Conservation (phyloP, 2,888 invertebrate species). For the Campopleginae sp. region DNA sequence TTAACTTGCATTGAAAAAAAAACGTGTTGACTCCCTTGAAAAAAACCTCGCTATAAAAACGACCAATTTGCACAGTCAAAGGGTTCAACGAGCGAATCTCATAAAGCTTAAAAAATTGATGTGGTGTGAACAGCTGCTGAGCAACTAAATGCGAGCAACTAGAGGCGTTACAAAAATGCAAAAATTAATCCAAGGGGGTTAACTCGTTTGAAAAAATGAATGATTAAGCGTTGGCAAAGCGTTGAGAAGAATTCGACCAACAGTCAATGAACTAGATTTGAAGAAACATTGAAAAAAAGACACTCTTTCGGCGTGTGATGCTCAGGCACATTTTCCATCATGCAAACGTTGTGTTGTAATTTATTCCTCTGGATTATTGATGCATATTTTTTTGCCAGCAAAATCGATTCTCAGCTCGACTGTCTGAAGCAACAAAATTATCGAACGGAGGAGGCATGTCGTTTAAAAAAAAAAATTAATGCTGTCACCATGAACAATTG, state of each 20-base stretch:
- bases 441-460: background rate
- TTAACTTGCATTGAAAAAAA: constrained; percentile 3
- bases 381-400: background rate
- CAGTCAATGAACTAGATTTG: background rate
- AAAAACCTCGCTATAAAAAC: background rate
- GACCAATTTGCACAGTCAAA: background rate
- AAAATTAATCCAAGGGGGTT: background rate
- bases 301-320: background rate
- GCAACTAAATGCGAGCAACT: background rate
- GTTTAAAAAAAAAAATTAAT: background rate
- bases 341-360: background rate
- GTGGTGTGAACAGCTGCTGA: background rate
- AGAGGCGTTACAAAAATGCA: background rate
- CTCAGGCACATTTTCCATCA: background rate
- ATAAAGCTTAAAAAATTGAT: background rate
- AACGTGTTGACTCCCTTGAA: background rate
- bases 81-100: background rate
- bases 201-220: background rate
- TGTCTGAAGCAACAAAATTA: background rate
- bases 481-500: background rate
- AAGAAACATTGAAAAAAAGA: background rate
- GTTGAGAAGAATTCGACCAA: background rate
- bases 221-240: background rate
- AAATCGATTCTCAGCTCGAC: background rate
- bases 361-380: background rate